Evolutionary conservation across 2,113 vertebrate genomes (phyloP).

Genomic region (Sander vitreus): DNA sequence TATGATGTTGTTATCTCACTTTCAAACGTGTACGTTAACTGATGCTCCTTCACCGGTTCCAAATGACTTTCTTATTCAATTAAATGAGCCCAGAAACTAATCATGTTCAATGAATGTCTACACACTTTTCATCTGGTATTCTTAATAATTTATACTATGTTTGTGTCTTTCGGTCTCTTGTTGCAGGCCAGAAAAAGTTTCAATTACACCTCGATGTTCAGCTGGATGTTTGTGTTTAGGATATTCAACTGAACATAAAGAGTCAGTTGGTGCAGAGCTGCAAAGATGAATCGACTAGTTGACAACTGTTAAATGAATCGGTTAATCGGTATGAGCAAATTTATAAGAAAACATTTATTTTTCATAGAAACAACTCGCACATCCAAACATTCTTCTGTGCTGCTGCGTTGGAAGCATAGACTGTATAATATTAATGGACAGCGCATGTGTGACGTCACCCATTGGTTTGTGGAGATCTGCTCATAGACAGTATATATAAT

Average conservation of each 20-base stretch:
- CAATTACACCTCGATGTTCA: constrained; percentile 50
- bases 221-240: constrained; percentile 6
- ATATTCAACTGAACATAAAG: not conserved
- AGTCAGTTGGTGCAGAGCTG: not conserved
- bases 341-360: too few species aligned
- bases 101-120: not conserved
- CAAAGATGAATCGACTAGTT: too few species aligned
- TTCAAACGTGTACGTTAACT: not conserved
- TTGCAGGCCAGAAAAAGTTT: constrained; percentile 47
- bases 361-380: too few species aligned
- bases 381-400: too few species aligned
- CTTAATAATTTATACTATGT: constrained; percentile 59
- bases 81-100: not conserved
- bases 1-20: not conserved
- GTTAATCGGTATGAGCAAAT: too few species aligned
- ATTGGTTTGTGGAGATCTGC: too few species aligned
- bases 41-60: not conserved
- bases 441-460: too few species aligned
- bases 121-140: constrained; percentile 28
- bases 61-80: not conserved
- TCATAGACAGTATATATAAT: too few species aligned
- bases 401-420: too few species aligned
- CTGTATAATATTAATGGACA: too few species aligned
- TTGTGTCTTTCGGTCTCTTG: constrained; percentile 35
- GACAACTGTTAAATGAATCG: too few species aligned